Evolutionary conservation across 2,888 invertebrate species (phyloP), one percentile per base, ranked within the genome.

Genomic region (Yponomeuta evonymella): DNA sequence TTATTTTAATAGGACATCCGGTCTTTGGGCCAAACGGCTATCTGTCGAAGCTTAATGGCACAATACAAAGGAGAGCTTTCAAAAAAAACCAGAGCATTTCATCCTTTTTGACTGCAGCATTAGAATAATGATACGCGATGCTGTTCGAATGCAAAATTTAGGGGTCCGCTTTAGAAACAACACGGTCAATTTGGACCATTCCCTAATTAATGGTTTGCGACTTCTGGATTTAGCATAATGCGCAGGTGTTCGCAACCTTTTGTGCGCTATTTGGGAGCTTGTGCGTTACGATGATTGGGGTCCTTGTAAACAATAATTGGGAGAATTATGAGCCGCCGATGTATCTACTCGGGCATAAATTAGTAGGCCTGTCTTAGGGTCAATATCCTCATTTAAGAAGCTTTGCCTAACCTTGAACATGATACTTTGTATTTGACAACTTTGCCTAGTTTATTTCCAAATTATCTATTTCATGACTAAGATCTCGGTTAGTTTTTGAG

Each of bases 1-100:
- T 90, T 90, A 90, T 87, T 90, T 89, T 90, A 91, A 90, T 90
- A 88, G 86, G 83, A 89, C 87, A 88, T 89, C 89, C 88, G 87
- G 88, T 82, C 75, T 75, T 63, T 70, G 62, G 77, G 71, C 73
- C 72, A 72, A 74, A 81, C 73, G 74, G 73, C 74, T 74, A 81
- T 79, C 79, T 73, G 76, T 76, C 74, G 75, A 79, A 70, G 76
- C 75, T 76, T 83, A 84, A 81, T 80, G 79, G 76, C 79, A 79
- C 77, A 75, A 58, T 69, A 71, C 71, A 73, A 73, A 70, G 74
- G 70, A 72, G 69, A 72, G 69, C 43, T 70, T 63, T 36, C 64
- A n/a, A 65, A 72, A 70, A 23, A 72, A 70, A 72, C 70, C 68
- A 72, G 48, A 70, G 48, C 70, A 63, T 70, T 64, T 71, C 67